phyloP scores from a whole-genome alignment of 2,888 invertebrate genomes.

The Lasioglossum villosulum region DNA sequence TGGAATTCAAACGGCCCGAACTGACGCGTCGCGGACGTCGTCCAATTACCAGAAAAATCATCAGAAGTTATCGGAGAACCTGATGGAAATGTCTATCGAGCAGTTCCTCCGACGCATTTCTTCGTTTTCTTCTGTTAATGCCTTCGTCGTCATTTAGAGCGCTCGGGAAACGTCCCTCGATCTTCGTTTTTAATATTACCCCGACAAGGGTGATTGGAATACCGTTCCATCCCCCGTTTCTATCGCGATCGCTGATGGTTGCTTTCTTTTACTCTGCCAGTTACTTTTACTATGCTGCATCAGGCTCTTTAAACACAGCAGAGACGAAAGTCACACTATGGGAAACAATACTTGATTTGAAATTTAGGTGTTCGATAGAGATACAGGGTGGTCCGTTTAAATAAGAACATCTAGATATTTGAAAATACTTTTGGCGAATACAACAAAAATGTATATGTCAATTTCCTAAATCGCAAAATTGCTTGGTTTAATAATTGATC shows the following conservation, averaged over 20 bases:
- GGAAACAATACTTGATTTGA: not conserved
- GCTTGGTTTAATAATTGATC: no score
- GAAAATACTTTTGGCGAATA: no score
- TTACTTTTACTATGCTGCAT: not conserved
- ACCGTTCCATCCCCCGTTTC: not conserved
- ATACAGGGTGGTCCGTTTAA: no score
- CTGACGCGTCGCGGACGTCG: not conserved
- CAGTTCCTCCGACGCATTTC: not conserved
- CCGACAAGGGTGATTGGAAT: not conserved
- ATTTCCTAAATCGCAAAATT: no score
- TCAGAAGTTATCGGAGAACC: not conserved
- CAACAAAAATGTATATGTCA: no score
- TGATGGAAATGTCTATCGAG: constrained; percentile 9
- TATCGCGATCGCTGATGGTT: not conserved
- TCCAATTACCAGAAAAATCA: constrained; percentile 11
- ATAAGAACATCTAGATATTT: no score
- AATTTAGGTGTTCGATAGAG: not conserved
- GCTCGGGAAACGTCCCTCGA: not conserved
- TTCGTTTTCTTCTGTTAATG: not conserved
- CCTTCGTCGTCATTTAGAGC: not conserved
- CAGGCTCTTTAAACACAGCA: no score
- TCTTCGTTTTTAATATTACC: constrained; percentile 5
- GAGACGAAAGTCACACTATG: no score
- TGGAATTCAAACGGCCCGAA: not conserved
- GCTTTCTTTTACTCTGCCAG: not conserved